Percentiles rank a stretch among this genome's conserved stretches.
These are phyloP conservation scores for Phocoena sinus DNA, from an alignment of 2,113 vertebrate species.

Conservation along the genomic window DNA sequence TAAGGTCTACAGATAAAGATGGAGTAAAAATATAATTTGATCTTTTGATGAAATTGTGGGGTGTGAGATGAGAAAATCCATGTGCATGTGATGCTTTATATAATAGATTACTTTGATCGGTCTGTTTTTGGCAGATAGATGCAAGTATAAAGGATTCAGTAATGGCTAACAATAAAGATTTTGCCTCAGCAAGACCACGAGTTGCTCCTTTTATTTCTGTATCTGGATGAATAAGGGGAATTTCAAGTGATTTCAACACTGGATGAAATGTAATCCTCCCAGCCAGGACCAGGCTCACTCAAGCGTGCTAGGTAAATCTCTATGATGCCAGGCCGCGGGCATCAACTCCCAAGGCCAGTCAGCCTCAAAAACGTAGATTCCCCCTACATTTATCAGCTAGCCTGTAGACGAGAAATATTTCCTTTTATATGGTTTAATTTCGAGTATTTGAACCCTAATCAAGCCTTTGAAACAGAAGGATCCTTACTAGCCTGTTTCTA, in stretches of 20 bases:
- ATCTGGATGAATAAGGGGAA: constrained; percentile 52
- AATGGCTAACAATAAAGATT: constrained; percentile 23
- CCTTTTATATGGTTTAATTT: not conserved
- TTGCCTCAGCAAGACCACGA: constrained; percentile 28
- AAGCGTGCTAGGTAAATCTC: not conserved
- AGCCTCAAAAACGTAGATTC: not conserved
- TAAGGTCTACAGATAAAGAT: not conserved
- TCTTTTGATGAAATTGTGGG: not conserved
- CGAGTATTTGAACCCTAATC: not conserved
- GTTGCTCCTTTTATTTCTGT: constrained; percentile 50
- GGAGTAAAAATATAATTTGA: not conserved
- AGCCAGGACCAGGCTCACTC: not conserved
- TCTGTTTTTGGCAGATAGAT: not conserved
- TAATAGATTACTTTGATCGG: not conserved
- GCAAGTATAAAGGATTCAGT: not conserved
- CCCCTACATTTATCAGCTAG: not conserved
- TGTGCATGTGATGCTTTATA: not conserved
- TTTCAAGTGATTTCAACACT: constrained; percentile 49
- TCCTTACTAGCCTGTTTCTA: not conserved
- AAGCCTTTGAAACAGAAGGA: not conserved
- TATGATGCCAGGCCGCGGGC: constrained; percentile 14
- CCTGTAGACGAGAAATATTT: not conserved
- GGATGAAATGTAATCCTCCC: constrained; percentile 29
- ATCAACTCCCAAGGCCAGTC: not conserved
- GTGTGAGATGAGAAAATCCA: not conserved